Evolutionary conservation across 2,797 vertebrate species (phyloP).

Genomic region (Rhinella marina): DNA sequence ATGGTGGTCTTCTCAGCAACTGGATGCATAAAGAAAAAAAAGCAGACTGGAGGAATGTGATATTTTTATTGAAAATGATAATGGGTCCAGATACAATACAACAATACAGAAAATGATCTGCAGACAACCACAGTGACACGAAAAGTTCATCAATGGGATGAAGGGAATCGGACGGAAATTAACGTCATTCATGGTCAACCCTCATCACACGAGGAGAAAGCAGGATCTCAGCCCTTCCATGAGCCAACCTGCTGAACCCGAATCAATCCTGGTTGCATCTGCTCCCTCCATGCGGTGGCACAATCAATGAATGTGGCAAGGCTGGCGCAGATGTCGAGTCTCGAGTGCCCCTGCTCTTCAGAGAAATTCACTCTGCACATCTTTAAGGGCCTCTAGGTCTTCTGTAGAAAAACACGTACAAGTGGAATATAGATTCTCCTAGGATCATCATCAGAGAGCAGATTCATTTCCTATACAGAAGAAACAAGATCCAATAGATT

Average conservation of each 20-base stretch:
- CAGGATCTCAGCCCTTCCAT: background rate
- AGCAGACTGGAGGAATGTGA: background rate
- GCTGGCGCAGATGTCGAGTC: background rate
- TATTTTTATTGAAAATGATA: conserved; percentile 12
- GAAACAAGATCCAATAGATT: background rate
- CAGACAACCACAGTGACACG: background rate
- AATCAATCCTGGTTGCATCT: background rate
- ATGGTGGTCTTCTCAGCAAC: background rate
- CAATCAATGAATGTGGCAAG: background rate
- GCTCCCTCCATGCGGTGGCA: background rate
- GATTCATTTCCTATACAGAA: conserved; percentile 45
- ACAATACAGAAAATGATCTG: background rate
- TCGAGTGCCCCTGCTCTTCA: background rate
- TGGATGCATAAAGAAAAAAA: background rate
- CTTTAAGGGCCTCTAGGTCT: background rate
- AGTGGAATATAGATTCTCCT: background rate
- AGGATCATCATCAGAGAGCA: background rate
- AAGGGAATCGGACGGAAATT: background rate
- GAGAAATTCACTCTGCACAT: background rate
- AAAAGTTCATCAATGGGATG: background rate
- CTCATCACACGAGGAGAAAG: background rate
- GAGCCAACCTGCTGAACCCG: background rate
- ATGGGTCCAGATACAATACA: background rate
- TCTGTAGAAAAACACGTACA: background rate
- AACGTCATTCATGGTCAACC: background rate